These are phyloP conservation scores for Sminthurinus aureus DNA, from an alignment of 2,888 invertebrate species.

Conservation along the genomic window DNA sequence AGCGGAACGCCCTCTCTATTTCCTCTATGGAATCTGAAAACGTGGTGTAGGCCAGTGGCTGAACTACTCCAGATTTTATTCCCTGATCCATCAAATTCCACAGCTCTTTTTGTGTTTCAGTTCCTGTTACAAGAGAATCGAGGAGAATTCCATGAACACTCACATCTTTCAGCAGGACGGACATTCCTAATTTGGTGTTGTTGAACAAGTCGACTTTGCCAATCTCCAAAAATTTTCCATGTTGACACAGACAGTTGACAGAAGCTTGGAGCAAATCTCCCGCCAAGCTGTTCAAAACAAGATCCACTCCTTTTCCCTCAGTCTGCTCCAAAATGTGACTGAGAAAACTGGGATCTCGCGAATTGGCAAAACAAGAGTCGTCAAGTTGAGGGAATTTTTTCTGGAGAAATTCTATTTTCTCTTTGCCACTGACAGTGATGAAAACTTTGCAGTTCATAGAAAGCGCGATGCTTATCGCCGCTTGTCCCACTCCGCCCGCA, in stretches of 20 bases:
- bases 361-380: constrained; percentile 76
- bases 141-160: constrained; percentile 96
- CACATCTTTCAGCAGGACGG: constrained; percentile 92
- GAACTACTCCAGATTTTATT: too few relatives aligned
- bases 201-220: constrained; percentile 97
- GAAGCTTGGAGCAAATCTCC: constrained; percentile 95
- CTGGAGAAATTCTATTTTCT: constrained; percentile 87
- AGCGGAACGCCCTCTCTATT: too few relatives aligned
- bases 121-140: constrained; percentile 90
- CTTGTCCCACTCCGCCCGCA: constrained; percentile 79
- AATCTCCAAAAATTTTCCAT: constrained; percentile 96
- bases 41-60: too few relatives aligned
- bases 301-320: constrained; percentile 88
- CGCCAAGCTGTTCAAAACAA: constrained; percentile 93
- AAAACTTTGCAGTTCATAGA: constrained; percentile 72
- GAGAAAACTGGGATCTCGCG: constrained; percentile 75
- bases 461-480: constrained; percentile 77
- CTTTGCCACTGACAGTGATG: constrained; percentile 75
- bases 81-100: too few relatives aligned
- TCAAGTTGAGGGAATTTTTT: constrained; percentile 75
- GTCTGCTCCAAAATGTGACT: constrained; percentile 85
- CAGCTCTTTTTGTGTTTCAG: too few relatives aligned
- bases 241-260: too few relatives aligned
- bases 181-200: constrained; percentile 90
- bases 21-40: too few relatives aligned